Conservation (phyloP, 2,113 vertebrate species). For the Trematocara marginatum region DNA sequence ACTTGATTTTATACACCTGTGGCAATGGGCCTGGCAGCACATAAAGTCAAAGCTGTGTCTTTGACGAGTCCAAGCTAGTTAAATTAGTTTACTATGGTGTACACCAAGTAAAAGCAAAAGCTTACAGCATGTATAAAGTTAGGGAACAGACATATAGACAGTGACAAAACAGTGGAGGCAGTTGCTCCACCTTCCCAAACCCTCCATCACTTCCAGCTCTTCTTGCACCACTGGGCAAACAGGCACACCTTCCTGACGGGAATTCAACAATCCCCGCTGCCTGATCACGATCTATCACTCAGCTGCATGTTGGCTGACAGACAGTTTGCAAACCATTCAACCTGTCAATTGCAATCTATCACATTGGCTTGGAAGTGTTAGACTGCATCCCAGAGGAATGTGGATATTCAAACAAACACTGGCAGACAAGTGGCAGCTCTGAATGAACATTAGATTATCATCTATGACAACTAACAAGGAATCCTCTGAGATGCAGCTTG, state of each 20-base stretch:
- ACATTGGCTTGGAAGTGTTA: not conserved
- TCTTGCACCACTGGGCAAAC: not conserved
- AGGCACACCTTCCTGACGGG: not conserved
- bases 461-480: not conserved
- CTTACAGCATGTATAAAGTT: not conserved
- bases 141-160: not conserved
- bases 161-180: not conserved
- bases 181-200: not conserved
- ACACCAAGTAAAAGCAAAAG: not conserved
- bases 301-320: not conserved
- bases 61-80: not conserved
- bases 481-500: not conserved
- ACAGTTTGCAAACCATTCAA: not conserved
- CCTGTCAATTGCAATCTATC: not conserved
- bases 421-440: not conserved
- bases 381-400: not conserved
- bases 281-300: not conserved
- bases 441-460: not conserved
- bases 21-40: not conserved
- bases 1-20: not conserved
- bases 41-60: not conserved
- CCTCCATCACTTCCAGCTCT: not conserved
- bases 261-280: not conserved
- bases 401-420: conserved; percentile 1
- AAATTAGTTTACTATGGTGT: not conserved